These are phyloP conservation scores for Sander vitreus DNA, from an alignment of 2,113 vertebrate genomes.

Conservation along the genomic window DNA sequence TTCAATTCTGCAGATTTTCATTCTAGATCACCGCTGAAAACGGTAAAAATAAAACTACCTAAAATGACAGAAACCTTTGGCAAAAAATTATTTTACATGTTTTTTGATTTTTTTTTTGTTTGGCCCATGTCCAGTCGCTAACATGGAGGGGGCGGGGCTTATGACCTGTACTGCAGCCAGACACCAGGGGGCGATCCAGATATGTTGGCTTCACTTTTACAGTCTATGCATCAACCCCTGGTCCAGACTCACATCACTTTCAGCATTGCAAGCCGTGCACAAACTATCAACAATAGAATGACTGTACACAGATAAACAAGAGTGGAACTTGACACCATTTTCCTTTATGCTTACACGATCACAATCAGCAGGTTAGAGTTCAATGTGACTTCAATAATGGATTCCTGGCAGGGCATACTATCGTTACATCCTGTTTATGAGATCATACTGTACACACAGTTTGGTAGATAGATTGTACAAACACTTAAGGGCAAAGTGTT, in stretches of 20 bases:
- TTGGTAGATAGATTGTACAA: conserved; percentile 77
- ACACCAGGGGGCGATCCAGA: too few relatives aligned
- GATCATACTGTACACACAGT: conserved; percentile 56
- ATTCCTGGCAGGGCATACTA: conserved; percentile 31
- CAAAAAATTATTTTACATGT: too few relatives aligned
- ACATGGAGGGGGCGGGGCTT: too few relatives aligned
- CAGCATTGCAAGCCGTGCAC: conserved; percentile 51
- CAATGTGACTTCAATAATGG: conserved; percentile 13
- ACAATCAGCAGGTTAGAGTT: conserved; percentile 13
- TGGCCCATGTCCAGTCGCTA: too few relatives aligned
- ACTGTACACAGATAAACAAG: conserved; percentile 51
- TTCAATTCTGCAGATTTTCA: too few relatives aligned
- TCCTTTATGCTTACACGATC: conserved; percentile 27
- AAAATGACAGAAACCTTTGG: too few relatives aligned
- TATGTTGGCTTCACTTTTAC: too few relatives aligned
- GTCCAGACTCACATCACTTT: conserved; percentile 42
- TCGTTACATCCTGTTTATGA: conserved; percentile 53
- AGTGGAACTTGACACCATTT: conserved; percentile 19
- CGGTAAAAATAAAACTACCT: too few relatives aligned
- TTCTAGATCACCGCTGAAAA: too few relatives aligned
- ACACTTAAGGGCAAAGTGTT: conserved; percentile 78
- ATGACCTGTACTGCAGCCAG: too few relatives aligned
- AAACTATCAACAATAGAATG: conserved; percentile 59
- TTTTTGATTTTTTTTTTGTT: too few relatives aligned
- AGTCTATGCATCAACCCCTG: too few relatives aligned